Evolutionary conservation across 2,797 vertebrate species (phyloP).

Genomic region (Potorous gilbertii): DNA sequence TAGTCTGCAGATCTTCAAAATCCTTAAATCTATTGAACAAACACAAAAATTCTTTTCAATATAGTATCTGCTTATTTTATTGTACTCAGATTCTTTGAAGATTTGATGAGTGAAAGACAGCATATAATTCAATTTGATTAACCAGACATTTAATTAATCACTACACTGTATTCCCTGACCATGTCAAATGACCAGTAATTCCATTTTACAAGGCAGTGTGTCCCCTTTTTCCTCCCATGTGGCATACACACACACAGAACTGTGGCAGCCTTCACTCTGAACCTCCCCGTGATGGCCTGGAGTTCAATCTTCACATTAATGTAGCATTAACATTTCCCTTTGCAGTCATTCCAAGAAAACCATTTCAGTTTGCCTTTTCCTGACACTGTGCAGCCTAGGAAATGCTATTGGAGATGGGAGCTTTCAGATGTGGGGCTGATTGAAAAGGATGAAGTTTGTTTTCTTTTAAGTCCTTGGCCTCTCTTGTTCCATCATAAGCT

Average conservation of each 20-base stretch:
- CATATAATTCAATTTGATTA: background rate
- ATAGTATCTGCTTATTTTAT: background rate
- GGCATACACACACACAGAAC: conserved; percentile 9
- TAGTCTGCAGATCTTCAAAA: background rate
- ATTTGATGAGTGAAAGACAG: background rate
- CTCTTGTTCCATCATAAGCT: conserved; percentile 66
- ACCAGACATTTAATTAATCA: background rate
- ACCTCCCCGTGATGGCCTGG: conserved; percentile 24
- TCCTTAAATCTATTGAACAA: background rate
- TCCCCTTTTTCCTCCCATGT: background rate
- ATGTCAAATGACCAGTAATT: background rate
- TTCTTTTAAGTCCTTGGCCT: conserved; percentile 77
- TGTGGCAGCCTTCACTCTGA: conserved; percentile 10
- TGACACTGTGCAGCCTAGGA: conserved; percentile 59
- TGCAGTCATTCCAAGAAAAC: conserved; percentile 55
- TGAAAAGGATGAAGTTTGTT: conserved; percentile 78
- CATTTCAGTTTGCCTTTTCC: conserved; percentile 47
- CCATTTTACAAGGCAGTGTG: background rate
- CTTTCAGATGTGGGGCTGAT: conserved; percentile 61
- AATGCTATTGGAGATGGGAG: conserved; percentile 48
- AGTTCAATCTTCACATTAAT: conserved; percentile 32
- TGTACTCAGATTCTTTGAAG: background rate
- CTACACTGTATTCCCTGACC: background rate
- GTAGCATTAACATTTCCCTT: conserved; percentile 46
- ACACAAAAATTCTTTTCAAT: background rate